A percentile compares a stretch with the other conserved stretches of the same genome.
Conservation (phyloP, 1,140 invertebrate species). For the Calliopsis andreniformis region DNA sequence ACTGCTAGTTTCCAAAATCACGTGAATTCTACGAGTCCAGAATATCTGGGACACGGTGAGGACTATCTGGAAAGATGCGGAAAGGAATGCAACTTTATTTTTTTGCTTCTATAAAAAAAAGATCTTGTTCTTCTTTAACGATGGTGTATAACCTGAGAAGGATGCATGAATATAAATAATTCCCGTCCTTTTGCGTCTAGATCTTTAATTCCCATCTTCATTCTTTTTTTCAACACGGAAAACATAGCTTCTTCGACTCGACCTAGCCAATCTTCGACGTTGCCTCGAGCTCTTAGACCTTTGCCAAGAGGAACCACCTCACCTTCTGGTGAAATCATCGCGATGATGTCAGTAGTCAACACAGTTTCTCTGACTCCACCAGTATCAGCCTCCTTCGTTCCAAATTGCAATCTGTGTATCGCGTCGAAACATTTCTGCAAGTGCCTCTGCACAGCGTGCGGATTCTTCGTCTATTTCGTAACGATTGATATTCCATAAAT, state of each 20-base stretch:
- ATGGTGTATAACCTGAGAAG: constrained; percentile 82
- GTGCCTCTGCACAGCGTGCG: constrained; percentile 93
- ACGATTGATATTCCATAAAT: neutral
- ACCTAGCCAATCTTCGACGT: constrained; percentile 93
- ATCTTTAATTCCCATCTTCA: constrained; percentile 88
- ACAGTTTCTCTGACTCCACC: constrained; percentile 73
- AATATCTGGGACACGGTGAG: constrained; percentile 93
- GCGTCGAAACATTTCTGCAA: constrained; percentile 95
- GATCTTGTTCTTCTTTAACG: neutral
- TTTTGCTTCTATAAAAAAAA: neutral
- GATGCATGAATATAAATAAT: constrained; percentile 84
- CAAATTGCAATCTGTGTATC: constrained; percentile 90
- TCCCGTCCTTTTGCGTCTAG: constrained; percentile 82
- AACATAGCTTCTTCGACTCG: constrained; percentile 95
- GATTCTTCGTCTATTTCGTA: constrained; percentile 85
- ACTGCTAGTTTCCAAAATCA: constrained; percentile 84
- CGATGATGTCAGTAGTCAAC: constrained; percentile 90
- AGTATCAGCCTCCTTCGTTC: constrained; percentile 40
- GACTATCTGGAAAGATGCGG: constrained; percentile 81
- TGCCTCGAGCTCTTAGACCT: constrained; percentile 92
- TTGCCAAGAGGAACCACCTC: constrained; percentile 90
- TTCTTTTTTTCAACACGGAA: constrained; percentile 86
- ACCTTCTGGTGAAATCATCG: constrained; percentile 93
- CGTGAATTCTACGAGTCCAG: constrained; percentile 90
- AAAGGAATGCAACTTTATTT: too few species aligned